Conservation (phyloP, 2,797 vertebrate genomes). For the Brotula barbata region DNA sequence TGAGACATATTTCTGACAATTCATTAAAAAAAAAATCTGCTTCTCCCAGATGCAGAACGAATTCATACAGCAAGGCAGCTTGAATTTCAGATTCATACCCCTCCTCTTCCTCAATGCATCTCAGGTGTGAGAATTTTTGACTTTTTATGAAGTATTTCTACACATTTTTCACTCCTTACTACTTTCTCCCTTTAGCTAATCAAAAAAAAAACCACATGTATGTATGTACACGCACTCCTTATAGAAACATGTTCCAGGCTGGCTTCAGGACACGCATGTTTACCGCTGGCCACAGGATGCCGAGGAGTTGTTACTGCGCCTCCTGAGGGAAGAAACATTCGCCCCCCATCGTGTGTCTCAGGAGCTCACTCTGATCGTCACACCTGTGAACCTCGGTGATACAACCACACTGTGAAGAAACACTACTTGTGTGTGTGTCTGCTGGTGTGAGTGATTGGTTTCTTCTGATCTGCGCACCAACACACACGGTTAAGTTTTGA, state of each 20-base stretch:
- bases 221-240: slow-evolving; percentile 9
- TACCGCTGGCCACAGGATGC: slow-evolving; percentile 87
- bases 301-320: slow-evolving; percentile 84
- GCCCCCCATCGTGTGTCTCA: slow-evolving; percentile 82
- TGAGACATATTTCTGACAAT: background rate
- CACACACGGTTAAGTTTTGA: too few species aligned
- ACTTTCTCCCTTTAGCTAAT: background rate
- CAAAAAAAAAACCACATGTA: too few species aligned
- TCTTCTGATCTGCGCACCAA: background rate
- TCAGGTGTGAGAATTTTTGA: slow-evolving; percentile 76
- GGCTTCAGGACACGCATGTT: slow-evolving; percentile 89
- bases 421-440: accelerated
- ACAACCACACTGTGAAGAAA: slow-evolving; percentile 32
- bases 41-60: slow-evolving; percentile 86
- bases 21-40: background rate
- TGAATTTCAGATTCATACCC: slow-evolving; percentile 92
- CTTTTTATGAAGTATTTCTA: background rate
- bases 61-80: slow-evolving; percentile 91
- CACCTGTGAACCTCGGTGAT: slow-evolving; percentile 60
- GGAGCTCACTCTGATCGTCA: slow-evolving; percentile 85
- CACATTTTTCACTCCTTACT: background rate
- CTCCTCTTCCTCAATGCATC: slow-evolving; percentile 86
- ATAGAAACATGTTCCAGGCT: slow-evolving; percentile 86
- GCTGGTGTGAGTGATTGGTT: background rate
- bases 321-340: slow-evolving; percentile 86